phyloP scores from a whole-genome alignment of 2,797 vertebrate species.

The Falco berigora region DNA sequence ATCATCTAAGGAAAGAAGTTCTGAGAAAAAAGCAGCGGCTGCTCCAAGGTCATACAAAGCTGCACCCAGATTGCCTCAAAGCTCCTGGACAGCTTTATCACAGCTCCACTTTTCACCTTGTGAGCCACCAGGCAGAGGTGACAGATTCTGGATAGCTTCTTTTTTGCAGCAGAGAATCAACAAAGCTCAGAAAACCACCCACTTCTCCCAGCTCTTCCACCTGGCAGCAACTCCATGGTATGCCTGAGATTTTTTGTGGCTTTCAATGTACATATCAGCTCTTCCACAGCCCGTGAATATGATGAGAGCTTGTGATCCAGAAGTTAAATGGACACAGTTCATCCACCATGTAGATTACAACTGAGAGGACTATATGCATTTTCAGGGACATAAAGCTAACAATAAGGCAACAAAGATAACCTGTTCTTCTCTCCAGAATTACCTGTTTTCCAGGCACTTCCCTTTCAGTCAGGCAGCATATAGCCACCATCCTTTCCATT shows the following conservation, averaged over 20 bases:
- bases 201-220: neutral
- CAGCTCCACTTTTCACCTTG: neutral
- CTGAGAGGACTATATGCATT: neutral
- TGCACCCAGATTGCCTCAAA: neutral
- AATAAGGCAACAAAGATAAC: neutral
- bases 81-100: neutral
- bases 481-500: neutral
- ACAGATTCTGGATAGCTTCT: neutral
- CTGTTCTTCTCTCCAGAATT: neutral
- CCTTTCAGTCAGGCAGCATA: neutral
- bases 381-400: neutral
- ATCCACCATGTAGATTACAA: neutral
- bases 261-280: neutral
- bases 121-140: neutral
- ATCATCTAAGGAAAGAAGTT: neutral
- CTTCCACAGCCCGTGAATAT: neutral
- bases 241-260: neutral
- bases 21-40: neutral
- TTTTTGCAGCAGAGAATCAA: neutral
- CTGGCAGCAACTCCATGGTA: neutral
- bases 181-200: neutral
- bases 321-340: neutral
- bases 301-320: neutral
- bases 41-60: conserved; percentile 15
- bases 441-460: neutral